A percentile compares a stretch with the other conserved stretches of the same genome.
phyloP scores from a whole-genome alignment of 2,797 vertebrate species.

The Mormyrus hasselquistii region DNA sequence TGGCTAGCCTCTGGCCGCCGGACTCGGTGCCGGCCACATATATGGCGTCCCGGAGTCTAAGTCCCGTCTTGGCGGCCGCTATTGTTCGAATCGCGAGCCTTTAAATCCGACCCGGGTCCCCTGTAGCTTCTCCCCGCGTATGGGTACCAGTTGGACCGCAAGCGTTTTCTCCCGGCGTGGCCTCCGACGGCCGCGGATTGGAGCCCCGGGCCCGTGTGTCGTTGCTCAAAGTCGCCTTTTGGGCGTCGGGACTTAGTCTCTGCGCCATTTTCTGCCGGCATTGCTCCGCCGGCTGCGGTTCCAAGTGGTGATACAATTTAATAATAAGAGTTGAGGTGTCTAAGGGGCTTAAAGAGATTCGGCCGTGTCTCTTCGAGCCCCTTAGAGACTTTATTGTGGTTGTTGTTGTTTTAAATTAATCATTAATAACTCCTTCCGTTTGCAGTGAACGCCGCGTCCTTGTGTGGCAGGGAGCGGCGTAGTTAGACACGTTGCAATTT shows the following conservation, averaged over 20 bases:
- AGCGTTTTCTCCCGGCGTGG: constrained; percentile 52
- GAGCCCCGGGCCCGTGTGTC: constrained; percentile 39
- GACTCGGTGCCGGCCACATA: constrained; percentile 57
- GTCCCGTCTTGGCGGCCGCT: constrained; percentile 91
- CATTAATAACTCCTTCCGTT: neutral
- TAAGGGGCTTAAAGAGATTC: neutral
- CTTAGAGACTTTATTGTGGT: neutral
- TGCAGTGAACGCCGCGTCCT: neutral
- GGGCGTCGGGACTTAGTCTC: constrained; percentile 99
- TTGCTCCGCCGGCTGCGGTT: neutral
- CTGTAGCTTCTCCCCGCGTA: neutral
- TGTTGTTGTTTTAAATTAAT: neutral
- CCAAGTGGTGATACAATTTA: neutral
- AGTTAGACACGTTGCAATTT: neutral
- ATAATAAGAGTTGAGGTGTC: neutral
- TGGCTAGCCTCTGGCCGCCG: neutral
- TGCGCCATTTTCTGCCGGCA: constrained; percentile 92
- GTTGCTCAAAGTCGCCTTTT: constrained; percentile 78
- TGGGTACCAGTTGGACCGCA: constrained; percentile 50
- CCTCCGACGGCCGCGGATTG: constrained; percentile 11
- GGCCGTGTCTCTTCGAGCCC: neutral
- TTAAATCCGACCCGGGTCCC: constrained; percentile 41
- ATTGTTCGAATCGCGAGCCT: constrained; percentile 90
- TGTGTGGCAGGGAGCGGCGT: neutral
- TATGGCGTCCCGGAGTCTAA: constrained; percentile 99